Conservation (phyloP, 2,113 vertebrate genomes). For the Halichoerus grypus region DNA sequence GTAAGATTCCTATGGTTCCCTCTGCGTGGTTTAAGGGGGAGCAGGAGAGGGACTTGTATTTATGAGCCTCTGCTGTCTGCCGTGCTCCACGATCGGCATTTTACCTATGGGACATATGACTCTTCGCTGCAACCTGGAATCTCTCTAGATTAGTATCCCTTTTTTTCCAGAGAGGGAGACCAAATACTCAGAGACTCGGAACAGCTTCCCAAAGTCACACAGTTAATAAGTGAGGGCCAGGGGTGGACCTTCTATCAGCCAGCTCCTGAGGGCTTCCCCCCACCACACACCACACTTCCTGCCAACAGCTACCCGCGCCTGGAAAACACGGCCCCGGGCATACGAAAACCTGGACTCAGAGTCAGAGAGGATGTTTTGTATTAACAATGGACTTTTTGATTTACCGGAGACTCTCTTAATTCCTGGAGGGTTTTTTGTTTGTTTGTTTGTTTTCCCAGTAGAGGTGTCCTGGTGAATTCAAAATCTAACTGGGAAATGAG, state of each 20-base stretch:
- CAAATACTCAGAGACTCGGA: background rate
- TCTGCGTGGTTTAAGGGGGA: background rate
- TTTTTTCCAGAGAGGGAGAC: background rate
- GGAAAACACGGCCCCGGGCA: too few relatives aligned
- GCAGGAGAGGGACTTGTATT: rapidly evolving
- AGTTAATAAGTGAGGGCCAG: background rate
- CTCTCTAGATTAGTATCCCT: background rate
- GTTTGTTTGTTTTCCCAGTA: background rate
- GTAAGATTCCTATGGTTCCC: rapidly evolving
- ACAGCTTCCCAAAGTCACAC: background rate
- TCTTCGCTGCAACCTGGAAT: background rate
- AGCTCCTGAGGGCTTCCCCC: background rate
- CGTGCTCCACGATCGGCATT: background rate
- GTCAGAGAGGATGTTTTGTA: too few relatives aligned
- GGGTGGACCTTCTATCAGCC: rapidly evolving
- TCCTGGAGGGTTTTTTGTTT: background rate
- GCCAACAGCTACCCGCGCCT: rapidly evolving
- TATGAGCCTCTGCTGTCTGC: background rate
- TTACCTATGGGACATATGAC: rapidly evolving
- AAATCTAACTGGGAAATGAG: background rate
- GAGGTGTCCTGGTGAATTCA: background rate
- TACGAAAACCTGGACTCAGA: too few relatives aligned
- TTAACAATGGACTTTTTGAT: background rate
- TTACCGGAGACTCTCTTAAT: background rate
- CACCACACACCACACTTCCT: rapidly evolving